Evolutionary conservation across 2,113 vertebrate genomes (phyloP).

Genomic region (Ceyx melanurus): DNA sequence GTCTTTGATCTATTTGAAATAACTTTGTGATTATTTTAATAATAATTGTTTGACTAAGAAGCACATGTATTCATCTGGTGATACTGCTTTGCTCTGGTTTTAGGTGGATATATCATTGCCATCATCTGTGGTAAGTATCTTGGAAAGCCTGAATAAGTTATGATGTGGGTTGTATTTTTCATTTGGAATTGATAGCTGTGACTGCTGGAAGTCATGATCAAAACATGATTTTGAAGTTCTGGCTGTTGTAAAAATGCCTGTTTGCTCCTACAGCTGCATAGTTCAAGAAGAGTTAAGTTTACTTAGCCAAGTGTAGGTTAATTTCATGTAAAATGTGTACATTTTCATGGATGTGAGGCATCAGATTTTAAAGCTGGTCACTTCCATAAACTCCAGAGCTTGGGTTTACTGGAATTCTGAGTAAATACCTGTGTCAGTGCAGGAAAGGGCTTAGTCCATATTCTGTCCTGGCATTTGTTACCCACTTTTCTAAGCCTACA

Average conservation of each 20-base stretch:
- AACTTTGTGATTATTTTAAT: neutral
- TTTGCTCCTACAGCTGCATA: neutral
- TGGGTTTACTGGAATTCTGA: neutral
- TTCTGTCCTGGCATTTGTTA: neutral
- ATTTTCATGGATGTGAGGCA: neutral
- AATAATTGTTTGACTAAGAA: neutral
- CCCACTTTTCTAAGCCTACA: neutral
- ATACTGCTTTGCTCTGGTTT: constrained; percentile 1
- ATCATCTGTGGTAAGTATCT: constrained; percentile 49
- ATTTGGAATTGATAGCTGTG: neutral
- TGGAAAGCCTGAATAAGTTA: neutral
- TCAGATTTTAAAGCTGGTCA: neutral
- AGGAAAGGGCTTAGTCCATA: neutral
- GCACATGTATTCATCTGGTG: neutral
- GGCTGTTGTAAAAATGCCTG: neutral
- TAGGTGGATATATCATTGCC: neutral
- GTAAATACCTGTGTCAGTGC: neutral
- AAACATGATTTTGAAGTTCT: neutral
- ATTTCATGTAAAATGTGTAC: neutral
- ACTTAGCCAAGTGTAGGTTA: neutral
- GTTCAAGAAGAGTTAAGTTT: neutral
- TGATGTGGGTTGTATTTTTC: fast-evolving
- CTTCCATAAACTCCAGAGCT: neutral
- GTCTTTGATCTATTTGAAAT: neutral
- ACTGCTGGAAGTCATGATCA: neutral